phyloP scores from a whole-genome alignment of 1,140 invertebrate genomes.

The Lasioglossum albipes region DNA sequence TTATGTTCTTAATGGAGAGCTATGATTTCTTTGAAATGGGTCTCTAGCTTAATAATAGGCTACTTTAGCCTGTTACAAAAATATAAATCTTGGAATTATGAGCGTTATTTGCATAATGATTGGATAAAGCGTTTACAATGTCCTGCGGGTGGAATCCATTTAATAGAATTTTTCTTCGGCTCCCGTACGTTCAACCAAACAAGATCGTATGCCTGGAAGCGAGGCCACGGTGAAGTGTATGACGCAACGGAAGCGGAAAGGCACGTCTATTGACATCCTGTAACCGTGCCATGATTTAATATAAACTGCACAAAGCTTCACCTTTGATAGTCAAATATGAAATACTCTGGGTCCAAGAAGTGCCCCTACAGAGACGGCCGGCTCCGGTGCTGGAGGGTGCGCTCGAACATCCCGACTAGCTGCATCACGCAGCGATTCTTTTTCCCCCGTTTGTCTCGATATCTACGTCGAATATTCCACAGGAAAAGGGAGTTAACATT shows the following conservation, averaged over 20 bases:
- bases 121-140: background rate
- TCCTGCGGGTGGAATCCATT: background rate
- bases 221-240: background rate
- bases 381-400: slow-evolving; percentile 48
- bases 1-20: too few relatives aligned
- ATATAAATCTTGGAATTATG: background rate
- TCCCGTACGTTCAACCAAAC: background rate
- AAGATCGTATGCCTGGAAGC: background rate
- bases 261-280: slow-evolving; percentile 69
- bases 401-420: slow-evolving; percentile 44
- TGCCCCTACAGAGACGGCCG: slow-evolving; percentile 53
- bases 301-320: slow-evolving; percentile 73
- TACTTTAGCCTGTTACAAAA: background rate
- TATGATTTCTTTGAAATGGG: too few relatives aligned
- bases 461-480: slow-evolving; percentile 44
- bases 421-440: slow-evolving; percentile 41
- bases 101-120: background rate
- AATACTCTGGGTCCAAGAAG: slow-evolving; percentile 69
- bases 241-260: background rate
- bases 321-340: slow-evolving; percentile 75
- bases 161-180: slow-evolving; percentile 14
- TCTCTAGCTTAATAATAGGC: too few relatives aligned
- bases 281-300: slow-evolving; percentile 73
- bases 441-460: slow-evolving; percentile 12
- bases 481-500: slow-evolving; percentile 21